These are phyloP conservation scores for Oxytorus armatus DNA, from an alignment of 2,888 invertebrate genomes.

Conservation along the genomic window DNA sequence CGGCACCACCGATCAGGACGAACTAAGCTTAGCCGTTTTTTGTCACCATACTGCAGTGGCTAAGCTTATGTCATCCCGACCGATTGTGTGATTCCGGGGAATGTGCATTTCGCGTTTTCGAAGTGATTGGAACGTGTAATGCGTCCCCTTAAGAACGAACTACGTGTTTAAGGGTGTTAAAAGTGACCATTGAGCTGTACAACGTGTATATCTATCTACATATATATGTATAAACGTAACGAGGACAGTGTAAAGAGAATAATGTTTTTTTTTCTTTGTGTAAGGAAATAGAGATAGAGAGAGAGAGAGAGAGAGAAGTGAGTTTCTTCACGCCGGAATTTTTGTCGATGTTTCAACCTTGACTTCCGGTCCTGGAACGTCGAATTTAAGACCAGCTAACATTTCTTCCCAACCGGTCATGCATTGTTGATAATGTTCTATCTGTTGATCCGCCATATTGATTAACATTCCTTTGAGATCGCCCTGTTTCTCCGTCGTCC, in stretches of 20 bases:
- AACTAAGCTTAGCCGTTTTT: no score
- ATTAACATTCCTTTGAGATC: conserved; percentile 88
- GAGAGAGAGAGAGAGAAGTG: neutral
- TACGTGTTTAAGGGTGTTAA: no score
- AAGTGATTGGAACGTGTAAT: no score
- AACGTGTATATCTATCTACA: conserved; percentile 4
- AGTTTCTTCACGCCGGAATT: conserved; percentile 65
- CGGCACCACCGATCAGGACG: no score
- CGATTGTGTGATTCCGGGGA: no score
- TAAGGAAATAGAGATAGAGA: neutral
- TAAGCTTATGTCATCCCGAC: no score
- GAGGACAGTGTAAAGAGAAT: conserved; percentile 48
- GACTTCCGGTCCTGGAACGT: conserved; percentile 76
- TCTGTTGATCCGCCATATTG: conserved; percentile 88
- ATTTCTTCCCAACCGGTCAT: conserved; percentile 87
- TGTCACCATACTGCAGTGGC: no score
- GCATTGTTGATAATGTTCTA: conserved; percentile 88
- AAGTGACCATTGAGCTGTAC: conserved; percentile 49
- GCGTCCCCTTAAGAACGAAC: no score
- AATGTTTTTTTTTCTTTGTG: conserved; percentile 17
- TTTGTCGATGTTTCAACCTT: conserved; percentile 64
- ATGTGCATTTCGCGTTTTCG: no score
- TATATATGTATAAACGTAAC: conserved; percentile 49
- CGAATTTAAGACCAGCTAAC: conserved; percentile 79
- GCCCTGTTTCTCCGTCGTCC: conserved; percentile 88